Conservation (phyloP, 1,140 invertebrate species). For the Listronotus oregonensis region DNA sequence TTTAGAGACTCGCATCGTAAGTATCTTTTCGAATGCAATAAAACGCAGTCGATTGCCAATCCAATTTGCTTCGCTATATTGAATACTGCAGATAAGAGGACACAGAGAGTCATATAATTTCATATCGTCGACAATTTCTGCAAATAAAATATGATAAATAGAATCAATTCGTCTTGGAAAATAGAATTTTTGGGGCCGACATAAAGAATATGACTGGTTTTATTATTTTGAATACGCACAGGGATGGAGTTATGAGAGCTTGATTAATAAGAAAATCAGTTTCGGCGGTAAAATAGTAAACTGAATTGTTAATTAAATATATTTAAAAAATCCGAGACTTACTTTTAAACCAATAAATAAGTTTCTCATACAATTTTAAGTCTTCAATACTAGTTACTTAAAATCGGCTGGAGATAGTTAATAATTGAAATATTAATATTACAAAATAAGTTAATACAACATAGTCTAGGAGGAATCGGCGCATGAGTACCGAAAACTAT, state of each 20-base stretch:
- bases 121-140: constrained; percentile 3
- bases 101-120: constrained; percentile 11
- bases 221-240: neutral
- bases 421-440: no score
- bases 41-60: constrained; percentile 6
- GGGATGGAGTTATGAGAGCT: constrained; percentile 1
- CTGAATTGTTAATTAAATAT: no score
- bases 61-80: neutral
- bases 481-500: no score
- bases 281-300: no score
- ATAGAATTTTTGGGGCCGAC: neutral
- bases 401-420: no score
- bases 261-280: no score
- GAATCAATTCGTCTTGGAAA: constrained; percentile 14
- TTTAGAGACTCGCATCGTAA: constrained; percentile 5
- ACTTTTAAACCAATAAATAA: no score
- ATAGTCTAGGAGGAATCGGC: no score
- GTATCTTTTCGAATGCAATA: constrained; percentile 9
- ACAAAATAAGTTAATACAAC: no score
- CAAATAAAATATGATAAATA: constrained; percentile 17
- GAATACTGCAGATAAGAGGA: constrained; percentile 6
- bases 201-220: neutral
- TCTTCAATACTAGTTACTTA: no score
- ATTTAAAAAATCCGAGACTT: no score
- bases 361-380: no score